Base-by-base conservation (phyloP, 2,888 invertebrate species). In the Octodonta nipae region DNA sequence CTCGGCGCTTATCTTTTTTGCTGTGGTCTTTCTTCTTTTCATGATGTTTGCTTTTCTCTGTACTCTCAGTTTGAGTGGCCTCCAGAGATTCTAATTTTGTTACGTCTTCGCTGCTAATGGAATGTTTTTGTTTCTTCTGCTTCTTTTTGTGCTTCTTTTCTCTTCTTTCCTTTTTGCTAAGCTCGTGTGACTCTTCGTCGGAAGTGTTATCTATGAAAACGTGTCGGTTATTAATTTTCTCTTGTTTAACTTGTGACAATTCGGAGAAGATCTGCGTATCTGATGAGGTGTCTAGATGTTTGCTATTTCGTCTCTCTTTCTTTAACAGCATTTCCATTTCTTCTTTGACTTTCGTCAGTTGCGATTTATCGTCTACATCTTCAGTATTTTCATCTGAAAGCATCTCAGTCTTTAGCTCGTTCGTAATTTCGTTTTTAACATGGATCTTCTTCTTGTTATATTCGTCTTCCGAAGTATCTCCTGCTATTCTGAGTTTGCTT, bases 91-190 rank as follows among this genome's bases (percentile, higher is more conserved):
- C 63, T 4, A 55, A 35, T 57, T 70, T 71, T 3, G 22, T 10
- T n/a, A 68, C 66, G 26, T 73, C 73, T 43, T 74, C 75, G 26
- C 55, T 54, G 15, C 73, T 71, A 35, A 71, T 64, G 5, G 73
- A 68, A 42, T 68, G 71, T 54, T 83, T 85, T 43, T 78, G 76
- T 15, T 78, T 77, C 58, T 79, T 84, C 54, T 83, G 82, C 51
- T 83, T 85, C 66, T 84, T 85, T 59, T 83, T 85, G 52, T 85
- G 85, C 52, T 82, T 85, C 54, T 78, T 82, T 32, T 49, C 47
- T 6, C 81, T 68, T 28, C 68, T 60, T 25, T 59, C 57, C 33
- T 55, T 52, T 37, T 43, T 46, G n/a, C 20, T 28, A 3, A 41
- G 32, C 34, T 47, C 49, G 11, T 37, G 34, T 7, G 38, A 47